Evolutionary conservation across 2,113 vertebrate species (phyloP).

Genomic region (Chamaetylas fuelleborni): DNA sequence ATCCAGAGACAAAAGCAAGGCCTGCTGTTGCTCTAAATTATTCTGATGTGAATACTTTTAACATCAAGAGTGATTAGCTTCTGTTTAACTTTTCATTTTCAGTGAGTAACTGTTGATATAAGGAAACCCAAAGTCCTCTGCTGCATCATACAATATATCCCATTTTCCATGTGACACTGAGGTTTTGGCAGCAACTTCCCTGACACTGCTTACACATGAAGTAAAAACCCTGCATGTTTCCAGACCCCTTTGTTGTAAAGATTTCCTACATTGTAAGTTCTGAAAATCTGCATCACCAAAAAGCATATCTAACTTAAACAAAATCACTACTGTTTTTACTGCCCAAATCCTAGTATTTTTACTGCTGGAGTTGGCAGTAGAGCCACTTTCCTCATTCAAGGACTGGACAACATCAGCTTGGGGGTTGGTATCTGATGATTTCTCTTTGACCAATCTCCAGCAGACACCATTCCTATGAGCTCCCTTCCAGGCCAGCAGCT

Average conservation of each 20-base stretch:
- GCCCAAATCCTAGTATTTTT: neutral
- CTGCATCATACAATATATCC: neutral
- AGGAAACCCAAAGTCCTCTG: neutral
- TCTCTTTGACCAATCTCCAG: neutral
- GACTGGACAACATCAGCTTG: neutral
- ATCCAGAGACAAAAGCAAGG: constrained; percentile 1
- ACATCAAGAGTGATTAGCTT: neutral
- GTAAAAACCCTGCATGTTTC: neutral
- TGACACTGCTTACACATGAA: neutral
- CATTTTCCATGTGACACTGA: neutral
- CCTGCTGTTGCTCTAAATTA: neutral
- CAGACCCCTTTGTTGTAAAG: neutral
- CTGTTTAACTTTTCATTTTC: neutral
- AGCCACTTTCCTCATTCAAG: neutral
- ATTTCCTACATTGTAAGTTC: neutral
- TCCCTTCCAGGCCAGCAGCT: neutral
- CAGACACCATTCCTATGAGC: neutral
- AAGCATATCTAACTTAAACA: neutral
- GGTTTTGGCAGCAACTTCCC: neutral
- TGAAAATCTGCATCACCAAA: neutral
- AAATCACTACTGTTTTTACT: neutral
- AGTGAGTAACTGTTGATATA: neutral
- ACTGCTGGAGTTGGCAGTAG: neutral
- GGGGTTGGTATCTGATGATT: neutral
- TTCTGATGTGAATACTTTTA: neutral